Base-by-base conservation (phyloP, 2,113 vertebrate genomes). In the Cyanocitta stelleri region DNA sequence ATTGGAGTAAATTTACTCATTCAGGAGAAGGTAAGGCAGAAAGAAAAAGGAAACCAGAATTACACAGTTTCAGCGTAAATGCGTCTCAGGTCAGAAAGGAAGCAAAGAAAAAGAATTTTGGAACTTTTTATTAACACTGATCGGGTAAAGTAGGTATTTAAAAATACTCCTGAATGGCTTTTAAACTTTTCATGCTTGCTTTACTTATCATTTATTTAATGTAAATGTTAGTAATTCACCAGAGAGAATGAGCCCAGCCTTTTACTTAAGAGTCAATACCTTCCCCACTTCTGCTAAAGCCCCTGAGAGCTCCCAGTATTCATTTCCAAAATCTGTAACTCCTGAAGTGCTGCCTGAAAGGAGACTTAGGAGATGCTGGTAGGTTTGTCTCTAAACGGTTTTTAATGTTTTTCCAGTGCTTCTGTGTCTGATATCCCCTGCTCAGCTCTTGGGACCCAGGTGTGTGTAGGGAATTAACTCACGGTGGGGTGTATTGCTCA, bases 141-240 rank as follows among this genome's bases (percentile, higher is more conserved):
- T 18, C 11, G 39, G 20, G 32, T 75, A n/a, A 94, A 92, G 76
- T 59, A 71, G 11, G 22, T 76, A 10, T 77, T 88, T 86, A 21
- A 83, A 92, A 89, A 44, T 59, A 85, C 56, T 92, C 13, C 4
- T 44, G 83, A 77, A 52, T 77, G 30, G 89, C 79, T 90, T 90
- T 64, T 67, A 12, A 90, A 94, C 59, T 83, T 29, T 85, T 67
- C 1, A 0, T 74, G 62, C 94, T 96, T 92, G 75, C 75, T 95
- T 94, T 86, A 33, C 61, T 77, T 94, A 67, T 37, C 79, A 59
- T 72, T 90, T 90, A 77, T 67, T 94, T 95, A 90, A 93, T 81
- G 79, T 92, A 95, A 96, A 97, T 95, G 95, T 90, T 88, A 94
- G 79, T 49, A 48, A 81, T 89, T 55, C 85, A 78, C 76, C 26